phyloP scores from a whole-genome alignment of 2,888 invertebrate species.

The Xylophagus ater region DNA sequence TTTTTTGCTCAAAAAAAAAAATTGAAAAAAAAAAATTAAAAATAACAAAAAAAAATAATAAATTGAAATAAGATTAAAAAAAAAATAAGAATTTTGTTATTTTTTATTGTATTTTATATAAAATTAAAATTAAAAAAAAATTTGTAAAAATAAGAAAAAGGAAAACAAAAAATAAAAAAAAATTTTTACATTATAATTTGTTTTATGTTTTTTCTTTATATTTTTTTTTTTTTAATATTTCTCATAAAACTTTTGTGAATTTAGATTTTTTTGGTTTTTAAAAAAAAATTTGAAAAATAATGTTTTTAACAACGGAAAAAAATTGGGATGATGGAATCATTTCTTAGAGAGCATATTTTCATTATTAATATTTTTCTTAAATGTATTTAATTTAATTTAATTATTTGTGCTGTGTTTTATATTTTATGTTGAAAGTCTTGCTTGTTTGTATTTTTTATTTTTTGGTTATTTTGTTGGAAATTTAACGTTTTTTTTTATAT shows the following conservation, averaged over 20 bases:
- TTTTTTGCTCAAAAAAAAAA: too few species aligned
- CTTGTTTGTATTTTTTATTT: too few species aligned
- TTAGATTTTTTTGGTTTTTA: constrained; percentile 1
- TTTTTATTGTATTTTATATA: constrained; percentile 10
- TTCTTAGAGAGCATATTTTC: constrained; percentile 20
- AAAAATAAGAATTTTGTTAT: constrained; percentile 8
- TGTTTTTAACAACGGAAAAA: constrained; percentile 9
- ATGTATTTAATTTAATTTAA: too few species aligned
- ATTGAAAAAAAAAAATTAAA: constrained; percentile 17
- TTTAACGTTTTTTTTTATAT: too few species aligned
- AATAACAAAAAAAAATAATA: constrained; percentile 7
- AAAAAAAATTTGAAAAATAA: constrained; percentile 5
- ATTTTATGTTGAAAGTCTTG: too few species aligned
- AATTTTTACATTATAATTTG: constrained; percentile 7
- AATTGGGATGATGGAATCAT: constrained; percentile 37
- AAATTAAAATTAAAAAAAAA: constrained; percentile 10
- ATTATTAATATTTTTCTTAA: too few species aligned
- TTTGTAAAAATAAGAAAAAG: constrained; percentile 6
- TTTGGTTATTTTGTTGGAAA: too few species aligned
- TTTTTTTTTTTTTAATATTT: constrained; percentile 4
- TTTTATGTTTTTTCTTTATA: constrained; percentile 1
- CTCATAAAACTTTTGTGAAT: not conserved
- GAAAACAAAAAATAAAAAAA: constrained; percentile 11
- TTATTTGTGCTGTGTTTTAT: too few species aligned
- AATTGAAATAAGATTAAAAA: constrained; percentile 9